Percentiles rank a stretch among this genome's conserved stretches.
Evolutionary conservation across 2,797 vertebrate genomes (phyloP).

Genomic region (Poecile montanus): DNA sequence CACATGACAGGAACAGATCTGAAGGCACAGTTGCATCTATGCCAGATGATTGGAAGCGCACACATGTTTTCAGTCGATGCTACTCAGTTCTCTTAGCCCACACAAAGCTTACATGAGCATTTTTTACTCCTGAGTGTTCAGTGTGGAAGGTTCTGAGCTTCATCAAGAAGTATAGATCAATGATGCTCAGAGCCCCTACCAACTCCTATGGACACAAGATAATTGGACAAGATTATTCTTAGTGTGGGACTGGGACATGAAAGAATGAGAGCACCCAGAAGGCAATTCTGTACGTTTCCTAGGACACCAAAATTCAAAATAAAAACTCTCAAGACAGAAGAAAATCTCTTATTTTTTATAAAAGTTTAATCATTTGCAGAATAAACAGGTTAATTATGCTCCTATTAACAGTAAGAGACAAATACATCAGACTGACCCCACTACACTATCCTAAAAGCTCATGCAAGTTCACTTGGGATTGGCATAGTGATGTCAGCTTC

Average conservation of each 20-base stretch:
- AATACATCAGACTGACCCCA: neutral
- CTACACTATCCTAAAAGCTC: neutral
- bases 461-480: neutral
- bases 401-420: neutral
- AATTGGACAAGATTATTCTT: neutral
- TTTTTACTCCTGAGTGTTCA: neutral
- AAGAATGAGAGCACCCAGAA: neutral
- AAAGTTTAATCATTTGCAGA: neutral
- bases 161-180: neutral
- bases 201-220: accelerated
- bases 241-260: neutral
- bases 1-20: neutral
- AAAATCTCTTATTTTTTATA: neutral
- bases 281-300: neutral
- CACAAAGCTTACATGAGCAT: neutral
- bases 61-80: neutral
- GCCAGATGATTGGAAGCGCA: neutral
- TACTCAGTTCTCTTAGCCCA: neutral
- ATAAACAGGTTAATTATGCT: neutral
- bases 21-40: neutral
- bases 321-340: neutral
- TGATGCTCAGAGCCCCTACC: neutral
- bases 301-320: neutral
- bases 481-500: neutral
- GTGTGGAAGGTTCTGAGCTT: neutral